Evolutionary conservation across 2,797 vertebrate genomes (phyloP), one percentile per base, ranked within the genome.

Genomic region (Periparus ater): DNA sequence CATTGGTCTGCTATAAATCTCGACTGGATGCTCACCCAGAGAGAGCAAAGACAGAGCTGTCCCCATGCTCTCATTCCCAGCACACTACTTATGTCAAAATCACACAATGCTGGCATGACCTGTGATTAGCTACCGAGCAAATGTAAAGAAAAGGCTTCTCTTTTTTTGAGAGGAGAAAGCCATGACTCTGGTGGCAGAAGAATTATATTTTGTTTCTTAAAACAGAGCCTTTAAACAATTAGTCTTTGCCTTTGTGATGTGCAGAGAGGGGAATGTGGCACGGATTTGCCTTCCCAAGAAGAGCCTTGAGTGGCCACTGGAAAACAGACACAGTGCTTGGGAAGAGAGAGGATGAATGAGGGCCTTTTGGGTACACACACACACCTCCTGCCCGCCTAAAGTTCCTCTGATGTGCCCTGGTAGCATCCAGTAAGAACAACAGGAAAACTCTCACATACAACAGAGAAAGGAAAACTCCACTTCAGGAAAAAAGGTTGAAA

Each of bases 1-100:
- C 72, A 61, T 66, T 84, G 38, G 26, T 70, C 51, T 80, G 60
- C 91, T 74, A 23, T 85, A 93, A 94, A 89, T 57, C 71, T 61
- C 47, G 42, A 55, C 78, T 73, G 66, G 58, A 91, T 73, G 44
- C 14, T 80, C 0, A 0, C 25, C 48, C 36, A 75, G 88, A 73
- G 48, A 88, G 36, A 91, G 23, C n/a, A 65, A 81, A 89, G 75
- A 38, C 1, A 71, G 30, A 60, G 21, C 8, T 74, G 10, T 2
- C 60, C n/a, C 47, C 22, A 36, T 0, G 0, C 32, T 88, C 50
- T 30, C 29, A n/a, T 51, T 58, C 36, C n/a, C 9, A 9, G 51
- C 7, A 1, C 32, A 27, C 17, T 60, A 21, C 34, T 73, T 68
- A 9, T 15, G n/a, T 57, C 34, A 34, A 89, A 74, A 66, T 57